Conservation (phyloP, 2,888 invertebrate species). For the Tetanocera ferruginea region DNA sequence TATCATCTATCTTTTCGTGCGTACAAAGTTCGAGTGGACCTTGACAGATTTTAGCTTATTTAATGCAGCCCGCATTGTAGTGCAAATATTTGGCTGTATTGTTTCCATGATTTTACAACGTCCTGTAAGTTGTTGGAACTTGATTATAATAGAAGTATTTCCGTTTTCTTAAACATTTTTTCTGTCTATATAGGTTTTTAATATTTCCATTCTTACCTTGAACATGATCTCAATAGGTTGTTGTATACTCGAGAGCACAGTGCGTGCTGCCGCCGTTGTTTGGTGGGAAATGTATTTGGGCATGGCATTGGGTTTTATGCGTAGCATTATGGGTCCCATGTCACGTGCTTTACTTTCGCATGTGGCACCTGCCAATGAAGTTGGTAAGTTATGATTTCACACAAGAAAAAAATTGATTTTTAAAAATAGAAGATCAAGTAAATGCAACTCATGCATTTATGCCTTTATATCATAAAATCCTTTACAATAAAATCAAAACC, state of each 20-base stretch:
- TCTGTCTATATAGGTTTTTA: slow-evolving; percentile 52
- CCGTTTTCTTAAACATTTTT: neutral
- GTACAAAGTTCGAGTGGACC: slow-evolving; percentile 67
- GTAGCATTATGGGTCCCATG: slow-evolving; percentile 67
- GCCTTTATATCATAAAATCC: too few species aligned
- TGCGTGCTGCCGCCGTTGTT: slow-evolving; percentile 64
- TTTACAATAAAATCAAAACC: too few species aligned
- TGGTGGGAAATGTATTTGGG: slow-evolving; percentile 67
- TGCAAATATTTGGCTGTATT: slow-evolving; percentile 74
- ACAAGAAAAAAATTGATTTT: too few species aligned
- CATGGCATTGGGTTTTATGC: slow-evolving; percentile 61
- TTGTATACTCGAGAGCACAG: slow-evolving; percentile 64
- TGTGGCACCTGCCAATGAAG: slow-evolving; percentile 64
- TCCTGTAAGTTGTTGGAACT: slow-evolving; percentile 58
- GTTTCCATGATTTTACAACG: slow-evolving; percentile 74
- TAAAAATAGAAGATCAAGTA: too few species aligned
- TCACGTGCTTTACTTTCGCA: slow-evolving; percentile 68
- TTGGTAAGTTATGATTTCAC: slow-evolving; percentile 65
- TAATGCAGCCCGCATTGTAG: slow-evolving; percentile 71
- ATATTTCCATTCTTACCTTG: slow-evolving; percentile 64
- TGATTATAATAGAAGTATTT: neutral
- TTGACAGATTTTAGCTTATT: slow-evolving; percentile 64
- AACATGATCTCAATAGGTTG: slow-evolving; percentile 62
- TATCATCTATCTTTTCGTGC: slow-evolving; percentile 72
- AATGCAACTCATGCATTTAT: too few species aligned